Base-by-base conservation (phyloP, 1,140 invertebrate genomes). In the Drosophila kohkoa region DNA sequence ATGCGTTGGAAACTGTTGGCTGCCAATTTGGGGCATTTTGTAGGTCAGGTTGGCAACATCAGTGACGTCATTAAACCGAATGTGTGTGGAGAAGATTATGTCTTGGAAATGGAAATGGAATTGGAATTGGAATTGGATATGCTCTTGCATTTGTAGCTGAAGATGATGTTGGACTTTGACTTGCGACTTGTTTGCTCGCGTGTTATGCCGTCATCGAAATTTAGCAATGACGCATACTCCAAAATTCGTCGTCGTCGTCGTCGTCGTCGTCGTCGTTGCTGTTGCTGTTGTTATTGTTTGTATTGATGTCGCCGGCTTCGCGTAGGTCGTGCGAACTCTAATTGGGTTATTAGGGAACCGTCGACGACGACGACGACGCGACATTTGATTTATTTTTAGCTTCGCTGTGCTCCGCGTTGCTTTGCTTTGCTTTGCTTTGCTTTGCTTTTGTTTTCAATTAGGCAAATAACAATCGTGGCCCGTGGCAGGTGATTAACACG, bases 311-410 rank as follows among this genome's bases (percentile, higher is more conserved):
- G 48, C 15, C 25, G 20, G 32, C 58, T 65, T 82, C 75, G 82
- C 75, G 82, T 82, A 79, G 82, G 82, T 76, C 75, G 75, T 62
- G 54, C 11, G 25, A 58, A 28, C 79, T 77, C 86, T 87, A 87
- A 87, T 87, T 87, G 83, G 82, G 79, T 87, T 87, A 82, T 82
- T 87, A 88, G 82, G 75, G 82, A 86, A 85, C 72, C 75, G 81
- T 75, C 48, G 28, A 68, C 62, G 20, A 51, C 38, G 67, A 66
- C 66, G 75, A 64, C 70, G 78, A 69, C 68, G 74, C 55, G 63
- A 60, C 66, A 49, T 60, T 51, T 69, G 54, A 70, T 64, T 70
- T 78, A 65, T 78, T 57, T 78, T 75, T 71, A 51, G 57, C 25
- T 25, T 25, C 20, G 20, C 20, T 25, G 3, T 25, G n/a, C 45